A percentile compares a stretch with the other conserved stretches of the same genome.
phyloP scores from a whole-genome alignment of 1,140 invertebrate genomes.

The Phortica variegata region DNA sequence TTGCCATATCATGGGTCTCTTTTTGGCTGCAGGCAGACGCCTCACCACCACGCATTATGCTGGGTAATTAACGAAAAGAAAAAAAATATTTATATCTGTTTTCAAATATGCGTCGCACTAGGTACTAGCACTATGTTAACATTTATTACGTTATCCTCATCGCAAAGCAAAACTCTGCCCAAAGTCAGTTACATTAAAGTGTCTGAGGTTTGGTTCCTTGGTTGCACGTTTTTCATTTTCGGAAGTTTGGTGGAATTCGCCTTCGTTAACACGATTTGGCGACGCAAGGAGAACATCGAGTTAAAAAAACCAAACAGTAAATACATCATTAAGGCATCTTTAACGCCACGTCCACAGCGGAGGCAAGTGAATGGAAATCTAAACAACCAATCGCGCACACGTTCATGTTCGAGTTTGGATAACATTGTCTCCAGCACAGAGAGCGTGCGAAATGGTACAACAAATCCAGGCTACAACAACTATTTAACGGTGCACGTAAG shows the following conservation, averaged over 20 bases:
- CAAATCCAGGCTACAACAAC: constrained; percentile 60
- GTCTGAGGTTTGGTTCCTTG: constrained; percentile 84
- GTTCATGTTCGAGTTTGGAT: constrained; percentile 72
- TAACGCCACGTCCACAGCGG: constrained; percentile 73
- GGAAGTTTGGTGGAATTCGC: constrained; percentile 84
- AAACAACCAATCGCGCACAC: constrained; percentile 59
- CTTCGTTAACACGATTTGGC: constrained; percentile 85
- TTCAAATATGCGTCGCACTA: constrained; percentile 27
- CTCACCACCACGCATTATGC: constrained; percentile 76
- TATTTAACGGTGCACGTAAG: constrained; percentile 64
- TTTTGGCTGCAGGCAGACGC: constrained; percentile 88
- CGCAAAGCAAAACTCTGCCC: constrained; percentile 74
- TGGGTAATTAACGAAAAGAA: constrained; percentile 62
- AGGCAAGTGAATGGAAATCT: constrained; percentile 63
- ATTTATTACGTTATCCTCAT: constrained; percentile 83
- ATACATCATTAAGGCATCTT: constrained; percentile 78
- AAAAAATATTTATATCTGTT: neutral
- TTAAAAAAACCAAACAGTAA: constrained; percentile 83
- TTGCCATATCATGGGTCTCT: constrained; percentile 86
- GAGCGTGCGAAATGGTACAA: constrained; percentile 43
- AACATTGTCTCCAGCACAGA: constrained; percentile 52
- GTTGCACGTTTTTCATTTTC: constrained; percentile 81
- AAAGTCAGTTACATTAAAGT: constrained; percentile 89
- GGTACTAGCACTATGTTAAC: constrained; percentile 82
- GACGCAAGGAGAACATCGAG: constrained; percentile 78